Conservation (phyloP, 2,888 invertebrate genomes). For the Phyllotreta cruciferae region DNA sequence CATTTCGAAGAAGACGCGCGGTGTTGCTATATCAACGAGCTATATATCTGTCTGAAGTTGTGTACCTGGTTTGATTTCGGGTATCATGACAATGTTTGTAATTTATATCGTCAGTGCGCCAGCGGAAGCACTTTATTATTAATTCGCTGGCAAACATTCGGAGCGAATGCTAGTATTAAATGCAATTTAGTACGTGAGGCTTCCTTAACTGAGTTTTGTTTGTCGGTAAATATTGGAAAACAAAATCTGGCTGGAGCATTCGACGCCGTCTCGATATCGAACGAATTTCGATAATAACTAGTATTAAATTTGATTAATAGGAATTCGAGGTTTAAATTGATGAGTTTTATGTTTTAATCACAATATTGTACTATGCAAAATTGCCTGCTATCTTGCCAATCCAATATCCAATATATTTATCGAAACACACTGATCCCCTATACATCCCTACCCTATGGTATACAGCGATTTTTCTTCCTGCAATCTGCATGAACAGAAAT, state of each 20-base stretch:
- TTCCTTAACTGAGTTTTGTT: constrained; percentile 35
- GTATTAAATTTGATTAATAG: too few relatives aligned
- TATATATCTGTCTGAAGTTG: constrained; percentile 23
- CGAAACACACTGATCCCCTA: too few relatives aligned
- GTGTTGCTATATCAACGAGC: constrained; percentile 25
- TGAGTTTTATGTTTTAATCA: too few relatives aligned
- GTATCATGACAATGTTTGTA: constrained; percentile 43
- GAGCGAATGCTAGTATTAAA: constrained; percentile 33
- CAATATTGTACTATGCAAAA: too few relatives aligned
- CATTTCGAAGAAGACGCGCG: background rate
- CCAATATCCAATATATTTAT: too few relatives aligned
- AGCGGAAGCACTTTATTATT: constrained; percentile 43
- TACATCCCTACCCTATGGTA: background rate
- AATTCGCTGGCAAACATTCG: constrained; percentile 42
- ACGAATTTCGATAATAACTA: too few relatives aligned
- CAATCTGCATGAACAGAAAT: constrained; percentile 8
- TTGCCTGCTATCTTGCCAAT: too few relatives aligned
- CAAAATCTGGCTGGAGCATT: constrained; percentile 24
- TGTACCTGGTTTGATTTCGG: constrained; percentile 31
- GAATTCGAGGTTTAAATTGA: too few relatives aligned
- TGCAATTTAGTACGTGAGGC: constrained; percentile 38
- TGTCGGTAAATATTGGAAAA: constrained; percentile 34
- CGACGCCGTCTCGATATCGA: background rate
- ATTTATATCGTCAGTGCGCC: constrained; percentile 41
- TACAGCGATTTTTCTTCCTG: constrained; percentile 17